Conservation (phyloP, 1,140 invertebrate species). For the Stegodyphus mimosarum region DNA sequence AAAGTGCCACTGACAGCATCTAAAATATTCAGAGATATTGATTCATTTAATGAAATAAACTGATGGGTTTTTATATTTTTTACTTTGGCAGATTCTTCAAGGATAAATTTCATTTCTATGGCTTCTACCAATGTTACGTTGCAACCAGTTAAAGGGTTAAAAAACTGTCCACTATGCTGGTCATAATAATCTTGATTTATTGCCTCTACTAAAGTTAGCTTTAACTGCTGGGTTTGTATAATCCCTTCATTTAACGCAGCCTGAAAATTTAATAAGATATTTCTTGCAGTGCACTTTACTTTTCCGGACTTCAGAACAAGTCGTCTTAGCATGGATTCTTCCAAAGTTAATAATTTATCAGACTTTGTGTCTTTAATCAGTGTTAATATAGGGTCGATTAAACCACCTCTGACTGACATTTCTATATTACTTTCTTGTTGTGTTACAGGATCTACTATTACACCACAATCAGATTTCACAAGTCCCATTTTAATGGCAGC, state of each 20-base stretch:
- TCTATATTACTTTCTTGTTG: conserved; percentile 78
- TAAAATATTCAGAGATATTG: conserved; percentile 65
- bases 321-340: conserved; percentile 68
- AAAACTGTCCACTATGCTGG: conserved; percentile 78
- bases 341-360: conserved; percentile 73
- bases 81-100: conserved; percentile 11
- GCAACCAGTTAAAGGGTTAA: conserved; percentile 79
- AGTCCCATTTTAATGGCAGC: conserved; percentile 78
- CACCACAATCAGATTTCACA: conserved; percentile 78
- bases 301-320: conserved; percentile 68
- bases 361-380: conserved; percentile 81
- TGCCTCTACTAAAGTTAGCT: conserved; percentile 78
- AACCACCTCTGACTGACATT: conserved; percentile 81
- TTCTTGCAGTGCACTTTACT: conserved; percentile 69
- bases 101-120: conserved; percentile 67
- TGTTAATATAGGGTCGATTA: conserved; percentile 86
- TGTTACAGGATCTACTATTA: conserved; percentile 78
- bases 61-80: neutral
- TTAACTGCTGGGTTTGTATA: conserved; percentile 78
- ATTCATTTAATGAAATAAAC: neutral
- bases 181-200: conserved; percentile 84
- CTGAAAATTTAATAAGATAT: conserved; percentile 75
- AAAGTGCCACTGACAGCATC: conserved; percentile 83
- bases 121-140: conserved; percentile 85
- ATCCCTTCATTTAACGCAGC: conserved; percentile 77